Conservation (phyloP, 2,888 invertebrate species). For the Phengaris alcon region DNA sequence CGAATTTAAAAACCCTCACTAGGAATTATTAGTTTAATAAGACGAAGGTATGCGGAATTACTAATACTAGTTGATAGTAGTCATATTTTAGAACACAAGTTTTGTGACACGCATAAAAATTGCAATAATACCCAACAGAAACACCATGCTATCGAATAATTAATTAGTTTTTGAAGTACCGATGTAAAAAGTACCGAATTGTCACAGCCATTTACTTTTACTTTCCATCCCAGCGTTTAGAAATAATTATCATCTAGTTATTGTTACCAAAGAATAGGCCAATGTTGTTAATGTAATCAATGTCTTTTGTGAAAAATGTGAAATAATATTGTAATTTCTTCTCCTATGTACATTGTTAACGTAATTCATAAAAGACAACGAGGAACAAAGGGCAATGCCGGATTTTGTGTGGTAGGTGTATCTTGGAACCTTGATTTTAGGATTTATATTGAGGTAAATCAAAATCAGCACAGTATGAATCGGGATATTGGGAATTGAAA, state of each 20-base stretch:
- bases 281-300: background rate
- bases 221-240: background rate
- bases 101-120: background rate
- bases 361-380: too few relatives aligned
- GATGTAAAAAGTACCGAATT: background rate
- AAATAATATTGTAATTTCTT: background rate
- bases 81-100: background rate
- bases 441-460: too few relatives aligned
- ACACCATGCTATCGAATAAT: background rate
- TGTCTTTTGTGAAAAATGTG: constrained; percentile 1
- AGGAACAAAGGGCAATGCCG: too few relatives aligned
- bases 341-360: too few relatives aligned
- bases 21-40: background rate
- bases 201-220: background rate
- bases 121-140: background rate
- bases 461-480: too few relatives aligned
- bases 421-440: too few relatives aligned
- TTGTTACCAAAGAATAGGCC: constrained; percentile 1
- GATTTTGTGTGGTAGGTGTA: too few relatives aligned
- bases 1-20: background rate
- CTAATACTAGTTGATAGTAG: background rate
- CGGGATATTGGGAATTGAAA: too few relatives aligned
- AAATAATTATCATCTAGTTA: background rate
- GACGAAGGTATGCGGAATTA: background rate
- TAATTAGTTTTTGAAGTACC: background rate